phyloP scores from a whole-genome alignment of 2,888 invertebrate species.

The Diloba caeruleocephala region DNA sequence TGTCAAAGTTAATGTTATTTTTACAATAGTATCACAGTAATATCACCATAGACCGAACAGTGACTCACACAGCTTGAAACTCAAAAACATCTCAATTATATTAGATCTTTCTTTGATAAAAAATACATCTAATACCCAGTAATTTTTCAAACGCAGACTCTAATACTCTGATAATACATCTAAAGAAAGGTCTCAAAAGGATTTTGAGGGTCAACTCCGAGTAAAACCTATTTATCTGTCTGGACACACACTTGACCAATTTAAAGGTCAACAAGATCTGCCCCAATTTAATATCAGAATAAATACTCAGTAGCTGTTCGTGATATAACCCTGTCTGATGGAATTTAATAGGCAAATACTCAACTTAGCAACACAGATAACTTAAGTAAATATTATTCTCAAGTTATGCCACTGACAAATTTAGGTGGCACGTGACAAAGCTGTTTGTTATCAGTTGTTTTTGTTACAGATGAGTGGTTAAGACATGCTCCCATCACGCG shows the following conservation, averaged over 20 bases:
- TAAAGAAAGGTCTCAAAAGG: slow-evolving; percentile 12
- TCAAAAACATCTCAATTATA: too few species aligned
- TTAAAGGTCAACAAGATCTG: slow-evolving; percentile 4
- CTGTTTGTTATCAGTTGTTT: slow-evolving; percentile 51
- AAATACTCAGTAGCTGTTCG: slow-evolving; percentile 50
- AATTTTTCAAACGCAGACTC: slow-evolving; percentile 19
- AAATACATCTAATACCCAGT: slow-evolving; percentile 1
- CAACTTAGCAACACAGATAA: slow-evolving; percentile 49
- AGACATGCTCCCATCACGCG: slow-evolving; percentile 15
- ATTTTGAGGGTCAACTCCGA: slow-evolving; percentile 25
- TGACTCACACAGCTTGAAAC: too few species aligned
- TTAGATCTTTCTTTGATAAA: too few species aligned
- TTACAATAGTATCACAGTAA: too few species aligned
- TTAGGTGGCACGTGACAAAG: slow-evolving; percentile 42
- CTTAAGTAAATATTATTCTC: slow-evolving; percentile 46
- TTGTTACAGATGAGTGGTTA: slow-evolving; percentile 22
- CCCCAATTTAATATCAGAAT: slow-evolving; percentile 3
- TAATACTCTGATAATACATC: slow-evolving; percentile 4
- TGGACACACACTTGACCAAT: slow-evolving; percentile 24
- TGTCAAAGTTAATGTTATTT: too few species aligned
- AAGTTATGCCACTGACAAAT: slow-evolving; percentile 42
- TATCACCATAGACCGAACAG: too few species aligned
- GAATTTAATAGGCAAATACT: slow-evolving; percentile 61
- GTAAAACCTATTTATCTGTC: slow-evolving; percentile 28
- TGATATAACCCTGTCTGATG: slow-evolving; percentile 64